Evolutionary conservation across 2,888 invertebrate species (phyloP).

Genomic region (Halocaridina rubra): DNA sequence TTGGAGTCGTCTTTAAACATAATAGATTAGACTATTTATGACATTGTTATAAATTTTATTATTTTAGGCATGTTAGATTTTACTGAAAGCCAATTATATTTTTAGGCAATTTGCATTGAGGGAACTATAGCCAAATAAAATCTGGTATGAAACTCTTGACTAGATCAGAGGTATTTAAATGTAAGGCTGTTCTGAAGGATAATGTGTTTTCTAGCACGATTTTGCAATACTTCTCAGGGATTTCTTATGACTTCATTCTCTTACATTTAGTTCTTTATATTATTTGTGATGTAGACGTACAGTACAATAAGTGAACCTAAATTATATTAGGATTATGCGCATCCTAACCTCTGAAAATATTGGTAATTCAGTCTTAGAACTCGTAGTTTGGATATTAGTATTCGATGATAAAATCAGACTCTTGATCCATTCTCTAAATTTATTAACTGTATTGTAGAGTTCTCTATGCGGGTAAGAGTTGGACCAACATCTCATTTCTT

Average conservation of each 20-base stretch:
- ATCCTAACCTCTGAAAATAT: too few species aligned
- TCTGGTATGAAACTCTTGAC: background rate
- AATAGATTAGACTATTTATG: background rate
- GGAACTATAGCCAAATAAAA: background rate
- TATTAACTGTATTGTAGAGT: conserved; percentile 34
- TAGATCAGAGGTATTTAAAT: background rate
- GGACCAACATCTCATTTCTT: conserved; percentile 40
- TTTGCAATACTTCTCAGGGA: conserved; percentile 59
- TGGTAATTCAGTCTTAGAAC: too few species aligned
- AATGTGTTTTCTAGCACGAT: conserved; percentile 37
- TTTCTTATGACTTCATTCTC: conserved; percentile 45
- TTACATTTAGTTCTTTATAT: conserved; percentile 25
- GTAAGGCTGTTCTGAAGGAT: too few species aligned
- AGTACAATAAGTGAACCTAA: background rate
- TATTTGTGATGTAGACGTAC: background rate
- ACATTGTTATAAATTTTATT: too few species aligned
- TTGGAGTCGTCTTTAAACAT: background rate
- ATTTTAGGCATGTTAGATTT: background rate
- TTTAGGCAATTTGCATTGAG: background rate
- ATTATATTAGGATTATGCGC: too few species aligned
- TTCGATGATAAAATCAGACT: too few species aligned
- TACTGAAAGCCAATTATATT: background rate
- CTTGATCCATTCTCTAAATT: too few species aligned
- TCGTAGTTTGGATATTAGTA: too few species aligned
- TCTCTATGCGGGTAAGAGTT: conserved; percentile 52